Evolutionary conservation across 2,888 invertebrate genomes (phyloP), one percentile per base, ranked within the genome.

Genomic region (Drosophila yooni): DNA sequence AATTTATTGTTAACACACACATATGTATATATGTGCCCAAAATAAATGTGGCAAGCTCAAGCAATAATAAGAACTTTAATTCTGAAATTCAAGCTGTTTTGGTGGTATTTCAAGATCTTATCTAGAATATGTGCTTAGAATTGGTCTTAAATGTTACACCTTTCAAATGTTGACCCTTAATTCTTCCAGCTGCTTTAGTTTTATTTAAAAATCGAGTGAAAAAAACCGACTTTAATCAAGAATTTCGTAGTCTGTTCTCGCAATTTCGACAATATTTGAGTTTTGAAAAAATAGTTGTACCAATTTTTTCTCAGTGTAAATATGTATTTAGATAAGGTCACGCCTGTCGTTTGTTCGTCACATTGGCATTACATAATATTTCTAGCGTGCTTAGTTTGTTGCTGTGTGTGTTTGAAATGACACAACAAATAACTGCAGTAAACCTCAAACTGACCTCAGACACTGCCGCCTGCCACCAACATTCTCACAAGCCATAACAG

Each of bases 381-480:
- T 63, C 27, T 50, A 46, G 64, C 62, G 50, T 69, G 34, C 65
- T 46, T 27, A 71, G 43, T 70, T 86, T 86, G 74, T 50, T 60
- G 61, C 86, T 86, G 75, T 21, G 21, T 21, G 21, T 21, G 21
- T 21, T 21, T 21, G 21, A 21, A 21, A 21, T 21, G 21, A 21
- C 21, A 21, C 21, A 21, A 21, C 21, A 21, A 53, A 62, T 31
- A 79, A 68, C 63, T 71, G 70, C 76, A 73, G 3, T 46, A 46
- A 46, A 8, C 64, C 64, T 40, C 52, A 53, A 79, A 78, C 78
- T 78, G 76, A 78, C 78, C 78, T 79, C 62, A 79, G 80, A 68
- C 78, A 79, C 75, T 57, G 58, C 13, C 7, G 18, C 15, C 74
- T 57, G 58, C 13, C 7, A 21, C 15, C 40, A 52, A n/a, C 38